These are phyloP conservation scores for Caenorhabditis doughertyi DNA, from an alignment of 2,888 invertebrate genomes.

Conservation along the genomic window DNA sequence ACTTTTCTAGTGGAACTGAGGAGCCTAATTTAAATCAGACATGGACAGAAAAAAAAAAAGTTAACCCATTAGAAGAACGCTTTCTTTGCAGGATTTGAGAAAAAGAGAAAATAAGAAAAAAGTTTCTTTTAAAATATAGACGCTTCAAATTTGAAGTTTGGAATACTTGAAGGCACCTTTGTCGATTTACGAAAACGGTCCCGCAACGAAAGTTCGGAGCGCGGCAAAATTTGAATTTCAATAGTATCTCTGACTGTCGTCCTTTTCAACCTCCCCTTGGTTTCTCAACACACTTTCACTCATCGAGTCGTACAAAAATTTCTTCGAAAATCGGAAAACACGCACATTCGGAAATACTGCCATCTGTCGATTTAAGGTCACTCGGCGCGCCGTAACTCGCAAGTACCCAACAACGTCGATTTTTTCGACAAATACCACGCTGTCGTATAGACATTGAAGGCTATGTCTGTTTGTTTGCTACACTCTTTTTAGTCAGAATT, in stretches of 20 bases:
- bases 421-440: constrained; percentile 45
- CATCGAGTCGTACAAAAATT: background rate
- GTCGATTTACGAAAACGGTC: constrained; percentile 18
- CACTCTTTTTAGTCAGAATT: constrained; percentile 3
- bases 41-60: no score
- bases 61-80: no score
- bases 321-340: constrained; percentile 12
- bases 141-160: no score
- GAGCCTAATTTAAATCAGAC: no score
- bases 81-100: no score
- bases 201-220: background rate
- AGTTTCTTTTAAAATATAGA: no score
- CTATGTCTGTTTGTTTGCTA: constrained; percentile 21
- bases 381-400: constrained; percentile 31
- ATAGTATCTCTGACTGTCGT: background rate
- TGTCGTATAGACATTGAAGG: constrained; percentile 6
- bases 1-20: no score
- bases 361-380: constrained; percentile 51
- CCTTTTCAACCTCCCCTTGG: background rate
- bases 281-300: background rate
- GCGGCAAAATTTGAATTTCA: constrained; percentile 23
- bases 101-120: background rate
- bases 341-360: constrained; percentile 6
- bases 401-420: constrained; percentile 10
- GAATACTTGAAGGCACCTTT: constrained; percentile 9